phyloP scores from a whole-genome alignment of 92 coral and sea anemone species.

The Porites divaricata region DNA sequence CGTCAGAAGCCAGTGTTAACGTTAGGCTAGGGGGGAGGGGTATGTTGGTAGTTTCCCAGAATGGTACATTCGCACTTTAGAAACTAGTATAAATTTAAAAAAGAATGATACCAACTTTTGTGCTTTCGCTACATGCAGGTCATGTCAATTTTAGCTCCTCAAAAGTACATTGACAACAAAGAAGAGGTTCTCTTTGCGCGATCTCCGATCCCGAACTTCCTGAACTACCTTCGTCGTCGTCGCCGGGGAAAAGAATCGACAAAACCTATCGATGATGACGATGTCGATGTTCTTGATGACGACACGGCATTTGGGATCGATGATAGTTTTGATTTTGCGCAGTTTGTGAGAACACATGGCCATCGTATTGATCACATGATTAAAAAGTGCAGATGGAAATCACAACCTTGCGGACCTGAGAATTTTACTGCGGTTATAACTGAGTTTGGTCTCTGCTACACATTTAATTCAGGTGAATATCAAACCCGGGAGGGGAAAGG shows the following conservation, averaged over 20 bases:
- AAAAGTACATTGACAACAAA: slow-evolving; percentile 92
- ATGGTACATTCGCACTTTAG: too few relatives aligned
- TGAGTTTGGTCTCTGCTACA: slow-evolving; percentile 96
- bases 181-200: slow-evolving; percentile 96
- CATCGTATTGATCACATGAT: slow-evolving; percentile 99
- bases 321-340: slow-evolving; percentile 90
- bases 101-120: not conserved
- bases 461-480: slow-evolving; percentile 85
- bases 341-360: slow-evolving; percentile 98
- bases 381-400: slow-evolving; percentile 96
- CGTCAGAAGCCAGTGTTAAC: too few relatives aligned
- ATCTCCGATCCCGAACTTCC: slow-evolving; percentile 95
- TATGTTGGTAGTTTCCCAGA: too few relatives aligned
- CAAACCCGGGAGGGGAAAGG: too few relatives aligned
- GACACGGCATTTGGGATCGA: slow-evolving; percentile 85
- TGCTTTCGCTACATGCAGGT: slow-evolving; percentile 59
- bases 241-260: slow-evolving; percentile 54
- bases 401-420: slow-evolving; percentile 98
- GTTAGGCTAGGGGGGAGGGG: too few relatives aligned
- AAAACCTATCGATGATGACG: slow-evolving; percentile 76
- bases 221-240: slow-evolving; percentile 81
- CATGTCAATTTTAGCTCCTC: slow-evolving; percentile 97
- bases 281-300: slow-evolving; percentile 80
- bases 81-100: too few relatives aligned
- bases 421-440: slow-evolving; percentile 98